Conservation (phyloP, 2,113 vertebrate genomes). For the Megaptera novaeangliae region DNA sequence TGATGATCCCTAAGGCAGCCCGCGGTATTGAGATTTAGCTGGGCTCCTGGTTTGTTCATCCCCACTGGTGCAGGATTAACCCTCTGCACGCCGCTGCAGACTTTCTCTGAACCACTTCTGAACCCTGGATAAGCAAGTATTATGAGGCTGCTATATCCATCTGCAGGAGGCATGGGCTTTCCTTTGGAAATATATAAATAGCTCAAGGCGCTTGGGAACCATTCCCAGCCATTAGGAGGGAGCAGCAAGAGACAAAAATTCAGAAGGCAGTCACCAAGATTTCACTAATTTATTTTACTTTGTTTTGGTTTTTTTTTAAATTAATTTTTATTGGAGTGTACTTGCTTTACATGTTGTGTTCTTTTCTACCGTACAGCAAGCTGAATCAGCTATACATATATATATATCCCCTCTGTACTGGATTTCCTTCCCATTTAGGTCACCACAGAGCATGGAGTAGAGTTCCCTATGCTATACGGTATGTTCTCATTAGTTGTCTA, state of each 20-base stretch:
- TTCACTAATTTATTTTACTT: neutral
- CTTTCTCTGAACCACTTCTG: neutral
- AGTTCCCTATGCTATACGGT: too few relatives aligned
- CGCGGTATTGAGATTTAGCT: constrained; percentile 81
- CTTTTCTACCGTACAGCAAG: too few relatives aligned
- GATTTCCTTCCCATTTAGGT: too few relatives aligned
- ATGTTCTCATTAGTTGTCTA: too few relatives aligned
- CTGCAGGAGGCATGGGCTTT: neutral
- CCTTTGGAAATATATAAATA: neutral
- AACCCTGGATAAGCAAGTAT: neutral
- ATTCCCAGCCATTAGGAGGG: neutral
- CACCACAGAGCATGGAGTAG: too few relatives aligned
- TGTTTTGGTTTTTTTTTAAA: too few relatives aligned
- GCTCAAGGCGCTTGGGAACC: neutral
- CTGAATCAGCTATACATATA: too few relatives aligned
- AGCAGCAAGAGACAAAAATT: neutral
- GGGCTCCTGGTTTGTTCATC: constrained; percentile 75
- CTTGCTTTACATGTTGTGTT: too few relatives aligned
- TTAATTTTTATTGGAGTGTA: too few relatives aligned
- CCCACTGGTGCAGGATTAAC: constrained; percentile 81
- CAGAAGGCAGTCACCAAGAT: neutral
- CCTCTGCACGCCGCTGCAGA: constrained; percentile 45
- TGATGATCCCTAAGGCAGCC: constrained; percentile 82
- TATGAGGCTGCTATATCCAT: neutral
- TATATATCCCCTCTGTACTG: too few relatives aligned